Conservation (phyloP, 2,113 vertebrate species). For the Syrmaticus mikado region DNA sequence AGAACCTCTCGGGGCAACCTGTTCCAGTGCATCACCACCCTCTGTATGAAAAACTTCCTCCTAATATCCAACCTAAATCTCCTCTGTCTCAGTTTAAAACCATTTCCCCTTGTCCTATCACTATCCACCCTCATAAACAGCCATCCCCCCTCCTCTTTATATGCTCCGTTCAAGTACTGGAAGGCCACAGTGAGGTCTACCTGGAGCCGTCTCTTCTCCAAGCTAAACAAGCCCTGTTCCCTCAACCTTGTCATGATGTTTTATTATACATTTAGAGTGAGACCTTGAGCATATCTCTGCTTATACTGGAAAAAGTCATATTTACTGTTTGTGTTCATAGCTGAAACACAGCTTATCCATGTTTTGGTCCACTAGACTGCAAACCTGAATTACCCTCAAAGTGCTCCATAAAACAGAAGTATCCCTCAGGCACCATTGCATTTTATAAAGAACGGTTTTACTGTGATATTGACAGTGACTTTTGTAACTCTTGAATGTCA, state of each 20-base stretch:
- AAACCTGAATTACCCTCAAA: slow-evolving; percentile 3
- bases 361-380: background rate
- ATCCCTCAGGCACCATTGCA: background rate
- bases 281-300: background rate
- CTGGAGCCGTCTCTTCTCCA: too few species aligned
- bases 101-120: too few species aligned
- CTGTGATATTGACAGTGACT: background rate
- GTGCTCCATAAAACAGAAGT: background rate
- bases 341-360: background rate
- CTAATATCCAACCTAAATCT: too few species aligned
- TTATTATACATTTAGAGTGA: background rate
- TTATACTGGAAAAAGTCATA: background rate
- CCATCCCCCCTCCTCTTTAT: too few species aligned
- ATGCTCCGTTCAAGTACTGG: too few species aligned
- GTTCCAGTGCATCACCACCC: too few species aligned
- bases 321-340: background rate
- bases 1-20: too few species aligned
- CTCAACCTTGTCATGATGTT: background rate
- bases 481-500: background rate
- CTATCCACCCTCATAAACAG: too few species aligned
- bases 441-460: slow-evolving; percentile 13
- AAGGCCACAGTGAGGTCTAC: too few species aligned
- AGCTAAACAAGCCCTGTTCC: too few species aligned
- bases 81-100: too few species aligned
- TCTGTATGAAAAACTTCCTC: too few species aligned